phyloP scores from a whole-genome alignment of 2,113 vertebrate genomes.

The Acanthisitta chloris region DNA sequence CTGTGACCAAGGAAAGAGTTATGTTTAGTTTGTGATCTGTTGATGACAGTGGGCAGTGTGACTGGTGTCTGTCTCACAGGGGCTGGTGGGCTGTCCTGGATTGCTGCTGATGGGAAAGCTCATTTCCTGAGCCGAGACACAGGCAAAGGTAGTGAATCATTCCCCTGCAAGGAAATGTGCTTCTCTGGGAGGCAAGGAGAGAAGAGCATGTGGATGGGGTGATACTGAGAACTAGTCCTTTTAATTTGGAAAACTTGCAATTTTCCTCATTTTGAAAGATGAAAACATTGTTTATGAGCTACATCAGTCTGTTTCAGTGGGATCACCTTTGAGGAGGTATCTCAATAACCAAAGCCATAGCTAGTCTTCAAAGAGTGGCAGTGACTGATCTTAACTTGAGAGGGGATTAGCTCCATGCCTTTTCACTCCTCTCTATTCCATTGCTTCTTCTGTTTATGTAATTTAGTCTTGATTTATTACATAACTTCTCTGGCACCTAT shows the following conservation, averaged over 20 bases:
- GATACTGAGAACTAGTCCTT: neutral
- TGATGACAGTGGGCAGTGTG: neutral
- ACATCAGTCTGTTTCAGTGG: neutral
- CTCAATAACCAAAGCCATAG: neutral
- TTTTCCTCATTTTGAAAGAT: neutral
- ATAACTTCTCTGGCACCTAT: neutral
- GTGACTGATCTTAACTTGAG: neutral
- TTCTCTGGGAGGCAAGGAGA: neutral
- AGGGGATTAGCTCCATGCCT: neutral
- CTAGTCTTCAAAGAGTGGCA: neutral
- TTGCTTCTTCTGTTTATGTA: slow-evolving; percentile 11
- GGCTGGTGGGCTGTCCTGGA: neutral
- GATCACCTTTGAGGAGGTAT: neutral
- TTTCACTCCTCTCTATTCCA: neutral
- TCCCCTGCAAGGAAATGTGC: neutral
- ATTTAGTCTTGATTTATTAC: neutral
- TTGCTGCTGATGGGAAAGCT: neutral
- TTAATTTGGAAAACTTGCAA: neutral
- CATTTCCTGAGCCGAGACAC: neutral
- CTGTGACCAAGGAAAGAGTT: neutral
- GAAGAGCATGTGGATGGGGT: neutral
- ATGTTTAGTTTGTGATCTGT: neutral
- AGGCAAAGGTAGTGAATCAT: neutral
- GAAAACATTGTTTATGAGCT: neutral
- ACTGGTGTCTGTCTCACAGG: neutral